Base-by-base conservation (phyloP, 2,797 vertebrate genomes). In the Acanthurus tractus region DNA sequence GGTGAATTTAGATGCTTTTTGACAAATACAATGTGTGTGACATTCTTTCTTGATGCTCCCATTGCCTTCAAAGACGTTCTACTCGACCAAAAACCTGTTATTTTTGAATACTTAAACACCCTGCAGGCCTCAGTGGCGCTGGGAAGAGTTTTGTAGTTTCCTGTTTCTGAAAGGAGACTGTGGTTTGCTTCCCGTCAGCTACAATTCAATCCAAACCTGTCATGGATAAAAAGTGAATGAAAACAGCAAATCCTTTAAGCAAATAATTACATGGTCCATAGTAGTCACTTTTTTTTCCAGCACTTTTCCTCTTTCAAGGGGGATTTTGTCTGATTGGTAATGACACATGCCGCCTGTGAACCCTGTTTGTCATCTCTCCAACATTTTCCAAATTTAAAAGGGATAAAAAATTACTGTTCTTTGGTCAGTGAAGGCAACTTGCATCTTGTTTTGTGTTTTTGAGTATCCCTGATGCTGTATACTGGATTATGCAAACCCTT, bases 1-100 rank as follows among this genome's bases (percentile, higher is more conserved):
- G 63, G 22, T 73, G 67, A 23, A 58, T 9, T 8, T 38, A 75
- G 78, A 49, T 84, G 67, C 45, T 40, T 1, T 63, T 56, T 70
- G 61, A 83, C 29, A 22, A 36, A 20, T 6, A 13, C 42, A 45
- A 34, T 57, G 38, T 52, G 70, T 59, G 14, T 17, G 6, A 25
- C n/a, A 15, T 49, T 71, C 10, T 14, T 65, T n/a, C 44, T 15
- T 3, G 2, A 23, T 22, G 66, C 38, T 36, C 69, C 3, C 6
- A 4, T 2, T 6, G 22, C 46, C 45, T 63, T 48, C 54, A 67
- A 63, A 79, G 58, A 25, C 2, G 25, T 25, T 25, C 25, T 25
- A 25, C 25, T 25, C 3, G 2, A 25, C 25, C 25, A 3, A 25
- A 25, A 2, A 25, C 25, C 25, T 25, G 25, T 25, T 25, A 25